Base-by-base conservation (phyloP, 2,888 invertebrate genomes). In the Pyrrhosoma nymphula region DNA sequence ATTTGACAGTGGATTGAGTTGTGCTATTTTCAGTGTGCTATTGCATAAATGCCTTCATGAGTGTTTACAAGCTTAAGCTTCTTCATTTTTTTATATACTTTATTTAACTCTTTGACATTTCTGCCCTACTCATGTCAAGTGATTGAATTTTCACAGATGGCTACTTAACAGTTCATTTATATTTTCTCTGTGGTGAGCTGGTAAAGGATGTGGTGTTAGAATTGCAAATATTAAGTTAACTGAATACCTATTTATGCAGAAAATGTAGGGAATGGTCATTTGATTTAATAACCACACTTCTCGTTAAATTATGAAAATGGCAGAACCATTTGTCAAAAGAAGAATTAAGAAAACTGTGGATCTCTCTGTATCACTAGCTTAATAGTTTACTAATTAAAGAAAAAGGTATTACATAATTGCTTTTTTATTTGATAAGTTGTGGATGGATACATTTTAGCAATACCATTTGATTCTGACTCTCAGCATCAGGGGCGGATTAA, bases 181-280 rank as follows among this genome's bases (percentile, higher is more conserved):
- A 75, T 69, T 69, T 47, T 93, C 69, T 93, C 93, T 69, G 69
- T 93, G 93, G 93, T 93, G 93, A 93, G 93, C 93, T 93, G 93
- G 93, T 93, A 93, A 93, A 93, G 93, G 93, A 91, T 91, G 91
- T 75, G 93, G 93, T 93, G 93, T 93, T 93, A 93, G 93, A 93
- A 93, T 93, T 93, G 93, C 93, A 93, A 93, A 93, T 93, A 93
- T 93, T 93, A 93, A 93, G 93, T 93, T 93, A 93, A 93, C 93
- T 93, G 93, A 93, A 93, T 93, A 93, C 93, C 63, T 93, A 93
- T 93, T 93, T 93, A 93, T 63, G 93, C 93, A 93, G 93, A 93
- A 93, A 93, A 93, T 47, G 47, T 69, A 93, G 93, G 93, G 93
- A 93, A 75, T 93, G 93, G 93, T 93, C 93, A 69, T 93, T 93